These are phyloP conservation scores for Rhopalosiphum padi DNA, from an alignment of 1,140 invertebrate genomes.

Conservation along the genomic window DNA sequence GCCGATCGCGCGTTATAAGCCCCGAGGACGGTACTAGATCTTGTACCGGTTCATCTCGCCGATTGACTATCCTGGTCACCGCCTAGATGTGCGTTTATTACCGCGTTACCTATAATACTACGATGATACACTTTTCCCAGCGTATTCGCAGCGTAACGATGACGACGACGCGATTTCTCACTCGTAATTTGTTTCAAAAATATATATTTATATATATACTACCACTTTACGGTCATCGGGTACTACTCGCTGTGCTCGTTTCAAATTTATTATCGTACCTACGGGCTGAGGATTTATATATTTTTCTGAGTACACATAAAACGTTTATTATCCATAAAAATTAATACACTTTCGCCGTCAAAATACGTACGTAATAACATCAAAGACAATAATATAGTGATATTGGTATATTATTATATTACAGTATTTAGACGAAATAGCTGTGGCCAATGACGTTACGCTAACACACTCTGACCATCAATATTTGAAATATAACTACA, in stretches of 20 bases:
- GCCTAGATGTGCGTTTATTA: neutral
- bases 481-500: neutral
- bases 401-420: neutral
- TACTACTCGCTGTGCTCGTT: neutral
- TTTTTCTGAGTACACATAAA: neutral
- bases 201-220: neutral
- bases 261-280: neutral
- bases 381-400: neutral
- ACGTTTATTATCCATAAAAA: slow-evolving; percentile 14
- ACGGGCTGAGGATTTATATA: neutral
- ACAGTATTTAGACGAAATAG: neutral
- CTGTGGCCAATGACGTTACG: neutral
- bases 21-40: too few relatives aligned
- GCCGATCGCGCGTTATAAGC: neutral
- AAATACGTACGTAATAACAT: neutral
- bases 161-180: neutral
- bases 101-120: neutral
- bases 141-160: neutral
- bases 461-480: neutral
- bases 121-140: neutral
- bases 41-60: neutral
- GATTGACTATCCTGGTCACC: neutral
- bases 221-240: neutral
- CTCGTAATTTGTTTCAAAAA: neutral
- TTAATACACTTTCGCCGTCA: neutral